Evolutionary conservation across 2,888 invertebrate genomes (phyloP), one percentile per base, ranked within the genome.

Genomic region (Syrphus vitripennis): DNA sequence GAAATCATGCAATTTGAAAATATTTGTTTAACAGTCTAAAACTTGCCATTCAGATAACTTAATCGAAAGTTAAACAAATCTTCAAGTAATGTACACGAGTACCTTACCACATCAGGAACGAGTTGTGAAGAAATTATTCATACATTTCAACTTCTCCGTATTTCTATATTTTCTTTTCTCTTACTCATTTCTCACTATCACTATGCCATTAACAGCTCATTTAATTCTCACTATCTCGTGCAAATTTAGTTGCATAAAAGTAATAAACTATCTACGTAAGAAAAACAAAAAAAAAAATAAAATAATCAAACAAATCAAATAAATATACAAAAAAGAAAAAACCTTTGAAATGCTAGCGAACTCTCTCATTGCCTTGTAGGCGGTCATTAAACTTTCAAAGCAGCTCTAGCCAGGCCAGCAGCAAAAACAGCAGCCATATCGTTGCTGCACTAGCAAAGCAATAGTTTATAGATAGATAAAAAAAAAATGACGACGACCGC

Each of bases 321-420:
- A n/a, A n/a, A n/a, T n/a, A n/a, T n/a, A n/a, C n/a, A n/a, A n/a
- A 50, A 42, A 57, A 59, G 31, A 37, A 37, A 78, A 16, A 24
- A 74, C n/a, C 26, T 71, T 71, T 75, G 69, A 86, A 86, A 86
- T 86, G 86, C 77, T 82, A 86, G 86, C 82, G 86, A 86, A 86
- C 86, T 86, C 78, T 57, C 69, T 63, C 42, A 53, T 82, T 86
- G 86, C 86, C 86, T 86, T 86, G 86, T 82, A 71, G 82, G 86
- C 86, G 86, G 86, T 86, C 87, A 87, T 83, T 79, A 83, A 63
- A 70, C 87, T 82, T 65, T 67, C 59, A 2, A 31, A 31, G 45
- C 45, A 40, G 16, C 21, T 53, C 55, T 70, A 74, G 75, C 34
- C 55, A 65, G 79, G 78, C 83, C 70, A 74, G 77, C 82, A 59